A percentile compares a stretch with the other conserved stretches of the same genome.
Conservation (phyloP, 1,140 invertebrate genomes). For the Oreohelix idahoensis region DNA sequence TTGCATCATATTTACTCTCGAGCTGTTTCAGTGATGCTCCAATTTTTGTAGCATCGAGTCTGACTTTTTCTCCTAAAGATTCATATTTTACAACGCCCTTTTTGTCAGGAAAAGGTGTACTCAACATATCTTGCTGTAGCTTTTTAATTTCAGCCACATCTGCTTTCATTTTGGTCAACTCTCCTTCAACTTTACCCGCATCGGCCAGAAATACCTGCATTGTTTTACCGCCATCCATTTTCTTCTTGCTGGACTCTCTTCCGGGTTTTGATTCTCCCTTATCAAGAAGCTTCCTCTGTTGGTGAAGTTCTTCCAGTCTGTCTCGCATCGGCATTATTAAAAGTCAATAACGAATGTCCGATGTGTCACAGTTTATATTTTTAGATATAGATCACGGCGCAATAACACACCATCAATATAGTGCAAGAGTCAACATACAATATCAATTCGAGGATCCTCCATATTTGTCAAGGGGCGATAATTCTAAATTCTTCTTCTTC, state of each 20-base stretch:
- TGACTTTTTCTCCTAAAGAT: slow-evolving; percentile 34
- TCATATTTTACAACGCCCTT: slow-evolving; percentile 37
- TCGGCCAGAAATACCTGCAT: slow-evolving; percentile 48
- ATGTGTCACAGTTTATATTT: not conserved
- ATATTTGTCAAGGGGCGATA: not conserved
- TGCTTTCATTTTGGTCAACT: slow-evolving; percentile 46
- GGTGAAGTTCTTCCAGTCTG: slow-evolving; percentile 53
- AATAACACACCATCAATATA: not conserved
- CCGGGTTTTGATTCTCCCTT: slow-evolving; percentile 48
- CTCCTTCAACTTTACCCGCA: slow-evolving; percentile 48
- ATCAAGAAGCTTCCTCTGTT: slow-evolving; percentile 46
- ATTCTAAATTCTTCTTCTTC: too few species aligned
- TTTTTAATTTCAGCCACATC: slow-evolving; percentile 52
- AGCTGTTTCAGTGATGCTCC: slow-evolving; percentile 48
- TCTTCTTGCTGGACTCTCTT: slow-evolving; percentile 37
- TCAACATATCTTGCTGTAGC: slow-evolving; percentile 51
- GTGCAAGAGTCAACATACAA: not conserved
- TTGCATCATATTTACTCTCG: slow-evolving; percentile 44
- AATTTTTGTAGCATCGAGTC: slow-evolving; percentile 38
- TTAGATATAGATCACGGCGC: not conserved
- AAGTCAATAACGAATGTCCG: not conserved
- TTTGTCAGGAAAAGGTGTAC: slow-evolving; percentile 47
- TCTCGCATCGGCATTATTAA: slow-evolving; percentile 51
- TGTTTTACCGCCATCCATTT: slow-evolving; percentile 42
- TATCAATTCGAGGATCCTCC: not conserved